Evolutionary conservation across 2,113 vertebrate genomes (phyloP).

Genomic region (Bungarus multicinctus): DNA sequence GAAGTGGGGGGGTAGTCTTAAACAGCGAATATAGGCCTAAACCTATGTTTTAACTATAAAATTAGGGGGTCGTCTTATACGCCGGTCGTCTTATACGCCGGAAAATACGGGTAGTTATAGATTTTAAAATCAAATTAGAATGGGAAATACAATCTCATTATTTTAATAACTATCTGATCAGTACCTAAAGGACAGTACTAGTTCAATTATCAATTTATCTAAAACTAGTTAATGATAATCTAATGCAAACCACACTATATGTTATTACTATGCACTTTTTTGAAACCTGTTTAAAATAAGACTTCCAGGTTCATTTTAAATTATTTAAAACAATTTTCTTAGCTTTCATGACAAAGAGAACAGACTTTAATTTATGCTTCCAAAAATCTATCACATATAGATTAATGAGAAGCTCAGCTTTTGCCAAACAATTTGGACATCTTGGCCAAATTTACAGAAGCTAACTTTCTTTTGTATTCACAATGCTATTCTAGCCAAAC

Average conservation of each 20-base stretch:
- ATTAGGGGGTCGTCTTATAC: too few species aligned
- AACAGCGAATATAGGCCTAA: too few species aligned
- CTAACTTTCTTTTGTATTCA: constrained; percentile 45
- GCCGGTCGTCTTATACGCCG: too few species aligned
- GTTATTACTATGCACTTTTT: constrained; percentile 44
- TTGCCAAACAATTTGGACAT: constrained; percentile 37
- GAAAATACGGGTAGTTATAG: too few species aligned
- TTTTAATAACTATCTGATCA: constrained; percentile 38
- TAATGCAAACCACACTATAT: constrained; percentile 31
- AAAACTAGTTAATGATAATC: constrained; percentile 32
- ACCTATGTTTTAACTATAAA: too few species aligned
- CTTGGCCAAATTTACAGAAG: constrained; percentile 46
- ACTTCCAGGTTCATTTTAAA: constrained; percentile 36
- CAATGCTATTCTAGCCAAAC: constrained; percentile 49
- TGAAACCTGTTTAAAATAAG: constrained; percentile 34
- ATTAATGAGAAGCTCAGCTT: constrained; percentile 46
- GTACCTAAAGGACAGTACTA: constrained; percentile 24
- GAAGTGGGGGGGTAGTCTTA: too few species aligned
- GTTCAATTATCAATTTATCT: constrained; percentile 34
- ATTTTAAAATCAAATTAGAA: constrained; percentile 20
- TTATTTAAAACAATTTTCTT: constrained; percentile 44
- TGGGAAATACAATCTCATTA: not conserved
- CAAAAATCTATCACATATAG: constrained; percentile 25
- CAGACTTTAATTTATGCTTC: constrained; percentile 10
- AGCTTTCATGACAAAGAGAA: constrained; percentile 18